Evolutionary conservation across 1,140 invertebrate species (phyloP), one percentile per base, ranked within the genome.

Genomic region (Heliothis virescens): DNA sequence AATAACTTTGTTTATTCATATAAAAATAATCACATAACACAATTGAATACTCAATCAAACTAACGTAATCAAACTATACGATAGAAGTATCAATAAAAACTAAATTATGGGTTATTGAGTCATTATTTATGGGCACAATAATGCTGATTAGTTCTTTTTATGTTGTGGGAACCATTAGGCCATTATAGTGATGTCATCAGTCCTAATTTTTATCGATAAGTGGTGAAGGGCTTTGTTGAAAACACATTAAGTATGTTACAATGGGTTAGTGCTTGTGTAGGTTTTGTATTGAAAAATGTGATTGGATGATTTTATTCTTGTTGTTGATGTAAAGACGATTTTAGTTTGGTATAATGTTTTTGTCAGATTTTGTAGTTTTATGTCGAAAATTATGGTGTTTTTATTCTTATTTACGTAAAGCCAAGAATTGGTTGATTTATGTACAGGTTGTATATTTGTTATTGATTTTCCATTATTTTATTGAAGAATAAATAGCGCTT

Each of bases 111-210:
- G 10, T 63, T 63, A 16, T 63, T 63, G 12, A 10, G 29, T 3
- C 62, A 47, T 48, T 65, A 65, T 65, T 65, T 65, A 65, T 12
- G n/a, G 62, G 3, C 41, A 10, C 11, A 12, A 65, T 65, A 47
- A 48, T 48, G 10, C 11, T 65, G 29, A 48, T 48, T 65, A 48
- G 57, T 16, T 9, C 34, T 18, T 47, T 62, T 65, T 65, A 65
- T n/a, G 62, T 47, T 65, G 47, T 10, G 7, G 29, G 11, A 47
- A 18, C 62, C 62, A 65, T 65, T 65, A 65, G 11, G n/a, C n/a
- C 16, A 48, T 48, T 65, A 47, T 48, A 16, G 34, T 48, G 41
- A 12, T 48, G 3, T 65, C 62, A 65, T 65, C 47, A 65, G 11
- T 1, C 62, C 9, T 47, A 15, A 16, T 41, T 1, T 18, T 34